Conservation (phyloP, 1,140 invertebrate genomes). For the Brachionus plicatilis region DNA sequence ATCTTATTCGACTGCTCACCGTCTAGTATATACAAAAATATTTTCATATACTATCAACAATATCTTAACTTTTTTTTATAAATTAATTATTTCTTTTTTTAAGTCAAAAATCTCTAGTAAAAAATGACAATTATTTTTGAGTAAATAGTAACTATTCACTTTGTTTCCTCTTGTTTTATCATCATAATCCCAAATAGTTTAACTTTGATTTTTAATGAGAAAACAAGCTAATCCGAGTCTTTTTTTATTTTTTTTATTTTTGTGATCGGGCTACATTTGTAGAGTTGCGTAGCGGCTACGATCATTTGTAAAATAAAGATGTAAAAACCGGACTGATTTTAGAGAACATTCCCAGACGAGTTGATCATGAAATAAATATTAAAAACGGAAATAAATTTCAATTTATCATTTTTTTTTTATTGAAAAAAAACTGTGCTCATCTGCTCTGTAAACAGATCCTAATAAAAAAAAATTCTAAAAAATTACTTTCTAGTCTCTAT, state of each 20-base stretch:
- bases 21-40: background rate
- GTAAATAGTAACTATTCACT: conserved; percentile 25
- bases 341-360: background rate
- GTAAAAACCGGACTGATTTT: background rate
- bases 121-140: conserved; percentile 28
- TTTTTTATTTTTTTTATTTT: background rate
- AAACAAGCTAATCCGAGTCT: background rate
- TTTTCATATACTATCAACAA: background rate
- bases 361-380: background rate
- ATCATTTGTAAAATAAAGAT: background rate
- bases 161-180: conserved; percentile 3
- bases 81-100: background rate
- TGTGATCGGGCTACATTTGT: background rate
- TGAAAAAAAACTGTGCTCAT: background rate
- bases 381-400: conserved; percentile 20
- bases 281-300: background rate
- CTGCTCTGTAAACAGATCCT: conserved; percentile 6
- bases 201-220: conserved; percentile 7
- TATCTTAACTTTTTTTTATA: background rate
- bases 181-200: conserved; percentile 16
- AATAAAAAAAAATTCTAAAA: background rate
- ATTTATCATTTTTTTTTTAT: conserved; percentile 17
- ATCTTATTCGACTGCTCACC: background rate
- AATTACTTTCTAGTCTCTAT: background rate
- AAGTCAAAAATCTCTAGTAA: background rate